Conservation (phyloP, 2,113 vertebrate species). For the Salvelinus namaycush region DNA sequence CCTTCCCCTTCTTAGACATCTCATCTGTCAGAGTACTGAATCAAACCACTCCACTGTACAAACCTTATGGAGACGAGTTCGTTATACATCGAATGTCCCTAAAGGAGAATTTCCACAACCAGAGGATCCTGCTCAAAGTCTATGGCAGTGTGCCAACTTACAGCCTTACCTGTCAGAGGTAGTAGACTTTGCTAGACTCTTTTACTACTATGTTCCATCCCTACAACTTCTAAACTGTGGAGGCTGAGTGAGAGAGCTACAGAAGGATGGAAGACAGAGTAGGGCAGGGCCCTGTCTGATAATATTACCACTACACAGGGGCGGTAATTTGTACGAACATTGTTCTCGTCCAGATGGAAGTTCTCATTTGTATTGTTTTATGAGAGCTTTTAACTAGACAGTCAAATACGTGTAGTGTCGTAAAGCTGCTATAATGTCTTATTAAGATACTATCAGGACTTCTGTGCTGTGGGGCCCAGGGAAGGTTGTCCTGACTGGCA, state of each 20-base stretch:
- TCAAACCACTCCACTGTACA: conserved; percentile 50
- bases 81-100: conserved; percentile 46
- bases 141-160: conserved; percentile 60
- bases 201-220: background rate
- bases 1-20: conserved; percentile 56
- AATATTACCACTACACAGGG: background rate
- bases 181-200: background rate
- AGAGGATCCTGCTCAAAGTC: conserved; percentile 63
- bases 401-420: background rate
- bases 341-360: background rate
- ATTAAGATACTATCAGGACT: conserved; percentile 15
- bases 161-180: conserved; percentile 67
- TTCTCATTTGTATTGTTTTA: conserved; percentile 5
- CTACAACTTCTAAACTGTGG: background rate
- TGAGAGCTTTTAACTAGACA: conserved; percentile 7
- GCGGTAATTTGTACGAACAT: background rate
- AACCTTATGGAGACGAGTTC: conserved; percentile 8
- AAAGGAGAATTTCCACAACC: conserved; percentile 45
- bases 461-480: background rate
- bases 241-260: background rate
- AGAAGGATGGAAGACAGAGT: background rate
- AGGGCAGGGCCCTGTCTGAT: background rate
- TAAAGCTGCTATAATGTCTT: conserved; percentile 11
- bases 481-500: background rate
- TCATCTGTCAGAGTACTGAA: conserved; percentile 65